Evolutionary conservation across 1,140 invertebrate species (phyloP), one percentile per base, ranked within the genome.

Genomic region (Delia radicum): DNA sequence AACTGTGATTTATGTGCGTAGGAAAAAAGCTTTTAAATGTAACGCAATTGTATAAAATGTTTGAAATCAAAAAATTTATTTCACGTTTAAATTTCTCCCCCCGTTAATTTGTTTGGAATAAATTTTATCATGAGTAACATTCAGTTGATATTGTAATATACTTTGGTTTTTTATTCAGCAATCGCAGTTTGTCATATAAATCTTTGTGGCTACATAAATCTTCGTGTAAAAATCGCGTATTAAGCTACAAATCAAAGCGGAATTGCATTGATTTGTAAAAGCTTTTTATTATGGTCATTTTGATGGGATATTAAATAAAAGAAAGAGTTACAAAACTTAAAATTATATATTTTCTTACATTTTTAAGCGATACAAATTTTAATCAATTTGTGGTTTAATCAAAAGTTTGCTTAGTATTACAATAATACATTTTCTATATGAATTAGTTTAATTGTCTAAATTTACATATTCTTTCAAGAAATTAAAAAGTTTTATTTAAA

Each of bases 251-350:
- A 69, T 69, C 65, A 69, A 69, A 69, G 15, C 37, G 65, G 15
- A 69, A 69, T 69, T 69, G 65, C 65, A 69, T 33, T 69, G 65
- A 69, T 69, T 69, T n/a, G n/a, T 69, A 69, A 69, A 21, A 69
- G 29, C 29, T 69, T 33, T 69, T 67, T 33, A 21, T 18, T 55
- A 69, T 33, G 65, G 65, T 12, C 18, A 24, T n/a, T 33, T 33
- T 55, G 18, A 55, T 21, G 18, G 48, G 48, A 6, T 13, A 37
- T 37, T 37, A 37, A 13, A 37, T 10, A 37, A 33, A 37, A 37
- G n/a, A n/a, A n/a, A n/a, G n/a, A n/a, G n/a, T n/a, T n/a, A n/a
- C n/a, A n/a, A n/a, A n/a, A n/a, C n/a, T n/a, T n/a, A n/a, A n/a
- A n/a, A n/a, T n/a, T n/a, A n/a, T n/a, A n/a, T n/a, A n/a, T n/a